A percentile compares a stretch with the other conserved stretches of the same genome.
These are phyloP conservation scores for Acronicta psi DNA, from an alignment of 2,888 invertebrate genomes.

Conservation along the genomic window DNA sequence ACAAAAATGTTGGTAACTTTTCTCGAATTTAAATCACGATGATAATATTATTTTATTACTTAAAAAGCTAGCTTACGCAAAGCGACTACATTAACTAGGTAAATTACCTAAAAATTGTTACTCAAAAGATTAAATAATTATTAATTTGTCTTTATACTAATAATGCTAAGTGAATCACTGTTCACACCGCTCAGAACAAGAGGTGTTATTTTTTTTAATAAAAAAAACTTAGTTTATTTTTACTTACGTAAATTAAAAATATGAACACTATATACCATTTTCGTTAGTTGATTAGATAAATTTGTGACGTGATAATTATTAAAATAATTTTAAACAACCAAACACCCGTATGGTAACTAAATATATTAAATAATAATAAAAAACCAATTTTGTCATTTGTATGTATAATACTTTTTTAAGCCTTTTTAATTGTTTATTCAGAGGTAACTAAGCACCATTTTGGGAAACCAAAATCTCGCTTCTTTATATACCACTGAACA, in stretches of 20 bases:
- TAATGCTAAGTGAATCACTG: no score
- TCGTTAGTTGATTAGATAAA: conserved; percentile 26
- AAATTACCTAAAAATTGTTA: background rate
- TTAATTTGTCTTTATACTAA: no score
- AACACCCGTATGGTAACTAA: conserved; percentile 56
- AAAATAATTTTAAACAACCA: conserved; percentile 40
- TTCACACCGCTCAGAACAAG: no score
- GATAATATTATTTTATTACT: background rate
- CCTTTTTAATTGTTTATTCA: background rate
- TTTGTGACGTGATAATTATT: conserved; percentile 37
- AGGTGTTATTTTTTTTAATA: no score
- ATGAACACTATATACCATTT: conserved; percentile 49
- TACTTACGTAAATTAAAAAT: background rate
- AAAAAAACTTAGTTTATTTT: background rate
- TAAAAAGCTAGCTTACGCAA: conserved; percentile 22
- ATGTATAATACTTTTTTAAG: background rate
- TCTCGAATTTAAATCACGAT: background rate
- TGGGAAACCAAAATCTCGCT: no score
- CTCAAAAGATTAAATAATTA: background rate
- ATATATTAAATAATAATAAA: conserved; percentile 8
- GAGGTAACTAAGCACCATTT: background rate
- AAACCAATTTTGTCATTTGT: conserved; percentile 8
- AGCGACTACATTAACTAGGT: conserved; percentile 17
- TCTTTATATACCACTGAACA: background rate
- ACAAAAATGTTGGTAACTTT: background rate